Evolutionary conservation across 2,113 vertebrate genomes (phyloP).

Genomic region (Nothocercus nigrocapillus): DNA sequence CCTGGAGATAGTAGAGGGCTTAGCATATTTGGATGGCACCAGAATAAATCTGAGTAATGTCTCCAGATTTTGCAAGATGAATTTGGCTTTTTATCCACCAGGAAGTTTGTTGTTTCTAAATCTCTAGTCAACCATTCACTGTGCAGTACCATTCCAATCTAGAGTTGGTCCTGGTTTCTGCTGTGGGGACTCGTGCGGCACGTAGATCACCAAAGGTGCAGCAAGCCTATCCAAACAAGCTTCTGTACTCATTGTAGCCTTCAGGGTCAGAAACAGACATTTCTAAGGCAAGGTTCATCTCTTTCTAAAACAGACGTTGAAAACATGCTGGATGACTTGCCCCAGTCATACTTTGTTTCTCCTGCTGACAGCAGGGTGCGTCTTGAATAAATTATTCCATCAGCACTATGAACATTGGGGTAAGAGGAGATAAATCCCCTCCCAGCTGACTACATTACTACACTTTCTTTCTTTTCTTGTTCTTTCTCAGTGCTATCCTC

Average conservation of each 20-base stretch:
- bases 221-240: neutral
- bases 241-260: neutral
- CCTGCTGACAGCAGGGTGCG: neutral
- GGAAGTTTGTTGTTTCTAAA: neutral
- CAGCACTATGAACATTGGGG: neutral
- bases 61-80: neutral
- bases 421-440: no score
- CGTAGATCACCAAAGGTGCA: neutral
- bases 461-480: neutral
- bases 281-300: neutral
- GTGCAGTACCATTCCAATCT: neutral
- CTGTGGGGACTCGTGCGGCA: neutral
- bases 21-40: neutral
- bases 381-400: neutral
- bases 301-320: neutral
- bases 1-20: neutral
- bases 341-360: neutral
- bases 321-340: neutral
- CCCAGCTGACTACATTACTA: neutral
- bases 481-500: neutral
- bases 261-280: neutral
- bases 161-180: neutral
- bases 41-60: rapidly evolving
- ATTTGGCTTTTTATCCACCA: rapidly evolving
- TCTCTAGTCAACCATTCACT: neutral